Percentiles rank a stretch among this genome's conserved stretches.
These are phyloP conservation scores for Notolabrus celidotus DNA, from an alignment of 2,797 vertebrate genomes.

Conservation along the genomic window DNA sequence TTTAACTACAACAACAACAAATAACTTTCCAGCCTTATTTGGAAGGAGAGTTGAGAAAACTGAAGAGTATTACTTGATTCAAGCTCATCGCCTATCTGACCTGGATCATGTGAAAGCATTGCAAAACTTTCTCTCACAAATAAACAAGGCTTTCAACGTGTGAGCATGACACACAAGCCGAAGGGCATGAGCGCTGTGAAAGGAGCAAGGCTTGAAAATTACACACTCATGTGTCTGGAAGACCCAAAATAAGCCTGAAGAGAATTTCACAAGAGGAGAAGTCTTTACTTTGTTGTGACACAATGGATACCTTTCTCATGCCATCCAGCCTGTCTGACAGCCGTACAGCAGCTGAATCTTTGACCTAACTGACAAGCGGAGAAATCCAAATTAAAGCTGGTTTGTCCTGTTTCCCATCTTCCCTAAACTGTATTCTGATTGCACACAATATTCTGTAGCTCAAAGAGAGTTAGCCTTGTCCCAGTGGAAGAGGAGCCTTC, in stretches of 20 bases:
- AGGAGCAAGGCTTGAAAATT: conserved; percentile 60
- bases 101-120: conserved; percentile 62
- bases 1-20: conserved; percentile 35
- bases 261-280: conserved; percentile 52
- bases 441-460: conserved; percentile 49
- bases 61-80: conserved; percentile 19
- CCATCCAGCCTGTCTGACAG: conserved; percentile 66
- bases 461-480: conserved; percentile 28
- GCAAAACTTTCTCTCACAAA: conserved; percentile 51
- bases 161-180: conserved; percentile 64
- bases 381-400: conserved; percentile 59
- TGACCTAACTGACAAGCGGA: conserved; percentile 59
- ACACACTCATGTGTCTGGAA: conserved; percentile 60
- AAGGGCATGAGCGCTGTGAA: conserved; percentile 49
- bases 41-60: conserved; percentile 29
- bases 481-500: conserved; percentile 22
- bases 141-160: conserved; percentile 52
- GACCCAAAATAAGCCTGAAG: conserved; percentile 52
- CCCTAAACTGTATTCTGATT: conserved; percentile 48
- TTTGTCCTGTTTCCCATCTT: conserved; percentile 52
- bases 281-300: conserved; percentile 59
- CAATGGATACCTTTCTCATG: conserved; percentile 65
- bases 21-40: conserved; percentile 55
- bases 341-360: conserved; percentile 57
- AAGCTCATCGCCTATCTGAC: conserved; percentile 38